These are phyloP conservation scores for Ptyas mucosa DNA, from an alignment of 2,113 vertebrate species.

Conservation along the genomic window DNA sequence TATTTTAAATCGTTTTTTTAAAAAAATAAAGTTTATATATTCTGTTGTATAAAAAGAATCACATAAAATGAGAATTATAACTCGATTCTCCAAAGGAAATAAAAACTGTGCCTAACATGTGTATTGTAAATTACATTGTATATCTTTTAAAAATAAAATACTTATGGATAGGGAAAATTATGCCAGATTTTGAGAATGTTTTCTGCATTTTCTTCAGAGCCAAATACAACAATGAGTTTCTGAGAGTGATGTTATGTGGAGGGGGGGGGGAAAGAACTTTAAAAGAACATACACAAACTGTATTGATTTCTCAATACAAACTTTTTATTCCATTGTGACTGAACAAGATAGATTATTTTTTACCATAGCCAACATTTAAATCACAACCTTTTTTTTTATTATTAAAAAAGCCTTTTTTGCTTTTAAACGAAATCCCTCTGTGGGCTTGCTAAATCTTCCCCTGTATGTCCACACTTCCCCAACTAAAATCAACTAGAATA, in stretches of 20 bases:
- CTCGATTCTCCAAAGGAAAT: slow-evolving; percentile 1
- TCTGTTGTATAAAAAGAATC: neutral
- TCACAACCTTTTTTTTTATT: neutral
- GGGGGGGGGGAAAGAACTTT: slow-evolving; percentile 43
- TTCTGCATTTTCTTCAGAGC: neutral
- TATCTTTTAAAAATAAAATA: neutral
- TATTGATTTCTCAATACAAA: slow-evolving; percentile 36
- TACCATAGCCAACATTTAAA: neutral
- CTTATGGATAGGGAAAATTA: neutral
- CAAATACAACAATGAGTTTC: neutral
- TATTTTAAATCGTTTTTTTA: neutral
- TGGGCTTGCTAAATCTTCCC: neutral
- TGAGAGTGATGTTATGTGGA: neutral
- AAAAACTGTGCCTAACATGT: slow-evolving; percentile 11
- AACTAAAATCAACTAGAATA: neutral
- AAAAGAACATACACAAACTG: slow-evolving; percentile 26
- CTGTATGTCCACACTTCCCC: neutral
- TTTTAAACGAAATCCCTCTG: neutral
- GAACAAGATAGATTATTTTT: neutral
- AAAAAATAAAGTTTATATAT: neutral
- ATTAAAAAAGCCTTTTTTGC: neutral
- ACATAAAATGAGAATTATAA: neutral
- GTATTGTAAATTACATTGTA: slow-evolving; percentile 1
- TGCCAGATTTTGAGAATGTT: slow-evolving; percentile 16
- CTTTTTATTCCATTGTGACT: slow-evolving; percentile 4